phyloP scores from a whole-genome alignment of 2,888 invertebrate genomes.

The Diogma glabrata region DNA sequence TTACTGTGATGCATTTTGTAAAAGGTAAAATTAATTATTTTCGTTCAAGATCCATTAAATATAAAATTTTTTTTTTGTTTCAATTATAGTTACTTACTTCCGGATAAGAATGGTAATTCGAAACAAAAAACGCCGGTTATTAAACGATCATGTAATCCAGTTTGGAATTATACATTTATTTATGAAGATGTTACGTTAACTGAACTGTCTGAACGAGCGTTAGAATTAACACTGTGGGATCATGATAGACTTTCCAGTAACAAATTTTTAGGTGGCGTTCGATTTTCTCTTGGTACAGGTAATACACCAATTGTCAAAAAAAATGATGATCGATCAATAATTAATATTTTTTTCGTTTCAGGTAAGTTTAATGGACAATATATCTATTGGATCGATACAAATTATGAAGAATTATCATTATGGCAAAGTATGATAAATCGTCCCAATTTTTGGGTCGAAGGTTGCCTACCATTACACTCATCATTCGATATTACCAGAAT shows the following conservation, averaged over 20 bases:
- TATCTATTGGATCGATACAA: constrained; percentile 94
- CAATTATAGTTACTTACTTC: constrained; percentile 72
- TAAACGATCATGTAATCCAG: constrained; percentile 69
- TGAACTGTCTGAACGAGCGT: constrained; percentile 68
- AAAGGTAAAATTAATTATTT: constrained; percentile 51
- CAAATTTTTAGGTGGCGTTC: constrained; percentile 87
- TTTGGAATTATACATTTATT: constrained; percentile 83
- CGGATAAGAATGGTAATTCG: constrained; percentile 77
- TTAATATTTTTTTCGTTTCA: constrained; percentile 31
- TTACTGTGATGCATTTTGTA: constrained; percentile 89
- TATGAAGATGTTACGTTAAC: constrained; percentile 75
- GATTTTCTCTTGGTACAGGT: constrained; percentile 87
- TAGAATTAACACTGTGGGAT: constrained; percentile 94
- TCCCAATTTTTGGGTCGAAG: constrained; percentile 97
- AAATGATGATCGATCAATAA: background rate
- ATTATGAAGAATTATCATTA: constrained; percentile 74
- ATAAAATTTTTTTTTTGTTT: background rate
- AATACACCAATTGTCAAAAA: constrained; percentile 12
- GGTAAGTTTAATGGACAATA: constrained; percentile 74
- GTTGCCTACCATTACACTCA: constrained; percentile 72
- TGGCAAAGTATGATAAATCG: constrained; percentile 93
- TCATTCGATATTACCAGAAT: constrained; percentile 45
- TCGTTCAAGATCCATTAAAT: constrained; percentile 4
- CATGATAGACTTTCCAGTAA: constrained; percentile 87
- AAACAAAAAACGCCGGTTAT: constrained; percentile 89